These are phyloP conservation scores for Etheostoma nigrum DNA, from an alignment of 2,797 vertebrate genomes.

Conservation along the genomic window DNA sequence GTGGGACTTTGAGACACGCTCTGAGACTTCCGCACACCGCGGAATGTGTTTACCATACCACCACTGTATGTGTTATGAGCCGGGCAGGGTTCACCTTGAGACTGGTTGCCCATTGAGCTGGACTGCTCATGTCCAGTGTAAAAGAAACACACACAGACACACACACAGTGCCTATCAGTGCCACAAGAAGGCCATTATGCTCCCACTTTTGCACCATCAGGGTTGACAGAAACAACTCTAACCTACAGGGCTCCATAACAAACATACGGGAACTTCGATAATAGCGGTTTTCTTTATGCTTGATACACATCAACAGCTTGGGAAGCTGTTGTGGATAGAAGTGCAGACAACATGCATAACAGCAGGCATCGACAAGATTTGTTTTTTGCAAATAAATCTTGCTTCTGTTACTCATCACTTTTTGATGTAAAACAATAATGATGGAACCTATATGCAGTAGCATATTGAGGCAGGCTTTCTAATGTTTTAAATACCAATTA, in stretches of 20 bases:
- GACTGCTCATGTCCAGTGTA: constrained; percentile 48
- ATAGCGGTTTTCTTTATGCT: constrained; percentile 11
- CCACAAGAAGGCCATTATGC: constrained; percentile 71
- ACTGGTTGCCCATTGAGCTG: constrained; percentile 37
- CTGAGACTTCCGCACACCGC: constrained; percentile 31
- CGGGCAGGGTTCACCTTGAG: constrained; percentile 33
- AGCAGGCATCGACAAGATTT: background rate
- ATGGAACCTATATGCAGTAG: background rate
- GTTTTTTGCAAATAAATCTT: background rate
- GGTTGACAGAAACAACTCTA: constrained; percentile 5
- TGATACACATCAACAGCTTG: background rate
- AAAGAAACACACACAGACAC: constrained; percentile 32
- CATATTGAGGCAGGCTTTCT: no score
- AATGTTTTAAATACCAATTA: no score
- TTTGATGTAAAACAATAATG: background rate
- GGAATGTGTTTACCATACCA: constrained; percentile 56
- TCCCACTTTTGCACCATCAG: constrained; percentile 51
- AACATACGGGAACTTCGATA: constrained; percentile 9
- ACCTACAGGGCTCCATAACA: constrained; percentile 37
- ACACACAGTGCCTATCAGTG: constrained; percentile 58
- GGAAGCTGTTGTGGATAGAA: constrained; percentile 8
- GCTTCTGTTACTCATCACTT: background rate
- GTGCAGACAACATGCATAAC: background rate
- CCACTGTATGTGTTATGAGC: constrained; percentile 46
- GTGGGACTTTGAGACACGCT: constrained; percentile 44